Evolutionary conservation across 1,140 invertebrate species (phyloP).

Genomic region (Centruroides sculpturatus): DNA sequence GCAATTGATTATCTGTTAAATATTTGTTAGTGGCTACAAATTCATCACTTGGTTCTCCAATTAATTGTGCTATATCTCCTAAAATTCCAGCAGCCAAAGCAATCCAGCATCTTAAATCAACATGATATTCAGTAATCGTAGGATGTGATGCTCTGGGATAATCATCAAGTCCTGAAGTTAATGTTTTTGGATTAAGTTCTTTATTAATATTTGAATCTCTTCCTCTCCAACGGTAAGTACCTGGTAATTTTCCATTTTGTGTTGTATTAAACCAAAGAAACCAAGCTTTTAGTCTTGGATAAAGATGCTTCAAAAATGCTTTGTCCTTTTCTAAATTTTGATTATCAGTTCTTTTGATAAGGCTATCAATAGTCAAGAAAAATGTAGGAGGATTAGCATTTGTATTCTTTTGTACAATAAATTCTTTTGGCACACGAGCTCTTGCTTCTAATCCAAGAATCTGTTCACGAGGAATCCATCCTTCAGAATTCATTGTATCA

Average conservation of each 20-base stretch:
- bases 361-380: conserved; percentile 63
- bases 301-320: conserved; percentile 31
- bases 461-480: conserved; percentile 98
- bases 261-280: conserved; percentile 92
- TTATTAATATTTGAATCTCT: conserved; percentile 32
- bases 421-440: conserved; percentile 81
- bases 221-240: conserved; percentile 49
- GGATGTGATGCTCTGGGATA: conserved; percentile 95
- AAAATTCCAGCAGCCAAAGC: conserved; percentile 70
- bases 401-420: conserved; percentile 83
- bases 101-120: conserved; percentile 97
- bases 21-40: conserved; percentile 41
- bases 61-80: conserved; percentile 51
- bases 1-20: conserved; percentile 56
- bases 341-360: conserved; percentile 45
- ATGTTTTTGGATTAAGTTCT: conserved; percentile 92
- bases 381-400: conserved; percentile 96
- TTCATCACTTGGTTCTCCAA: conserved; percentile 41
- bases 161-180: conserved; percentile 95
- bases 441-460: conserved; percentile 78
- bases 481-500: conserved; percentile 90
- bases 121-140: conserved; percentile 69
- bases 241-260: conserved; percentile 57
- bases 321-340: conserved; percentile 32
- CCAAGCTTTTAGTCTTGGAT: conserved; percentile 63